phyloP scores from a whole-genome alignment of 1,140 invertebrate species.

The Listronotus bonariensis region DNA sequence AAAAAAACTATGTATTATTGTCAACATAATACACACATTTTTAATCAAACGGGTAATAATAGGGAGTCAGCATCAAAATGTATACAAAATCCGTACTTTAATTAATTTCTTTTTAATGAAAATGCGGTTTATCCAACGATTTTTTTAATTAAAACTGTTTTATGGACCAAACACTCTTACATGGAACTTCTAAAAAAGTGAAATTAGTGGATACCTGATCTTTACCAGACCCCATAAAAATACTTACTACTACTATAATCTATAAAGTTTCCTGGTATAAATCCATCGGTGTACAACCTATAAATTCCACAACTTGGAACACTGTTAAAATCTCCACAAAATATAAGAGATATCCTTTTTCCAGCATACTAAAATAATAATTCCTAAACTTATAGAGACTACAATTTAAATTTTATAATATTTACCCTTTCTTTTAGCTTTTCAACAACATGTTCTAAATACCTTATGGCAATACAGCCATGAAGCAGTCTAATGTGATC shows the following conservation, averaged over 20 bases:
- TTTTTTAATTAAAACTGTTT: too few species aligned
- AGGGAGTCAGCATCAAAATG: too few species aligned
- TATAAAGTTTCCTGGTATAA: slow-evolving; percentile 63
- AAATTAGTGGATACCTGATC: too few species aligned
- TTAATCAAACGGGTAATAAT: too few species aligned
- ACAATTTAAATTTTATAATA: slow-evolving; percentile 7
- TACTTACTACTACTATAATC: slow-evolving; percentile 82
- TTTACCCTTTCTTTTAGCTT: slow-evolving; percentile 58
- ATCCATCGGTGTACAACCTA: slow-evolving; percentile 72
- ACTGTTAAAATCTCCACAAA: slow-evolving; percentile 90
- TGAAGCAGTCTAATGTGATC: slow-evolving; percentile 87
- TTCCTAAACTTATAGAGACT: slow-evolving; percentile 13
- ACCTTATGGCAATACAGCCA: slow-evolving; percentile 67
- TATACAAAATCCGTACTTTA: too few species aligned
- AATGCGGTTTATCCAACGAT: too few species aligned
- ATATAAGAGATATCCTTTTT: slow-evolving; percentile 66
- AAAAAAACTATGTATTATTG: too few species aligned
- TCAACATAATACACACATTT: too few species aligned
- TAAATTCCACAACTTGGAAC: slow-evolving; percentile 80
- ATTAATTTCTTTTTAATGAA: too few species aligned
- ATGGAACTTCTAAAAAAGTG: too few species aligned
- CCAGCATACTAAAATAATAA: slow-evolving; percentile 58
- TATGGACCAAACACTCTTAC: too few species aligned
- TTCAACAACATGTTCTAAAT: slow-evolving; percentile 62
- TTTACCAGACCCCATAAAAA: too few species aligned